Evolutionary conservation across 2,797 vertebrate genomes (phyloP), one percentile per base, ranked within the genome.

Genomic region (Choloepus didactylus): DNA sequence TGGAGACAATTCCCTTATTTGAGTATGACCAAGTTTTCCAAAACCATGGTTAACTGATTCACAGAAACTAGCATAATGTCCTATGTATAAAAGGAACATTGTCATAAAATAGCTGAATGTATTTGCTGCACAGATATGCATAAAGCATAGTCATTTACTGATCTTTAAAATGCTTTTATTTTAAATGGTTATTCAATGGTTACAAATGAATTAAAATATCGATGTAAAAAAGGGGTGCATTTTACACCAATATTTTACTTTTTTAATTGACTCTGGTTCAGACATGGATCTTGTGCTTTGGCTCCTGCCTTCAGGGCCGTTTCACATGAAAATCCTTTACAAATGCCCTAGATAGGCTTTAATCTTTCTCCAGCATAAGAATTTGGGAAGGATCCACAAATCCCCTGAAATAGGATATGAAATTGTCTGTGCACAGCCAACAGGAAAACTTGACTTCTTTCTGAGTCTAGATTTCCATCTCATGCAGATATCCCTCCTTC

Each of bases 21-120:
- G 18, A 94, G 11, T 46, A 67, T 35, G 93, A 59, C 27, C 62
- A 62, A 76, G 49, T 25, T 85, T 85, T 91, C 62, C 84, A 94
- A 95, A 96, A 89, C 29, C 41, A 56, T 11, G 31, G 38, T 76
- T 94, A 94, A 56, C 6, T 25, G 56, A 64, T 46, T 94, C 27
- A 59, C 3, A 70, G 54, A 87, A 5, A 29, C 19, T 29, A 88
- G 62, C 38, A 82, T 56, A 59, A 81, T 93, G 83, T 91, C 64
- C 66, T 95, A 15, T 72, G 27, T 38, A 66, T 29, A 66, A 79
- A 82, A 91, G 31, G 31, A 88, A 89, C 41, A 11, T 8, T 70
- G 46, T n/a, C 60, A 81, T 77, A 79, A 88, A 87, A 83, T 3
- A 87, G 11, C 19, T 44, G 38, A 90, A 87, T 70, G 41, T 72